Conservation (phyloP, 2,888 invertebrate genomes). For the Sylvicola fuscatus region DNA sequence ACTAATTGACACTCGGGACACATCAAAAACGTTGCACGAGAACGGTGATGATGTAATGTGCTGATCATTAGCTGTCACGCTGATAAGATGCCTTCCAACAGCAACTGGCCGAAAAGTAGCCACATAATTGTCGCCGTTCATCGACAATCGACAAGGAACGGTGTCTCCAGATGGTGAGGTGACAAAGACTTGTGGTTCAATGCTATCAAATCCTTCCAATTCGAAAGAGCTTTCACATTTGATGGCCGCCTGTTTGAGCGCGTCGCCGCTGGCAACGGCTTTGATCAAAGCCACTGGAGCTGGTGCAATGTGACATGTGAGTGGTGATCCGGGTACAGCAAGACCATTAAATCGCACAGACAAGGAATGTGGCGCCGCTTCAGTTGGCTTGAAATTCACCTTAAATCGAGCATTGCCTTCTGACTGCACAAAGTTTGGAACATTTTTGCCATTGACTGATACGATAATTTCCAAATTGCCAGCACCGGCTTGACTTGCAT, state of each 20-base stretch:
- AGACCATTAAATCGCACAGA: constrained; percentile 69
- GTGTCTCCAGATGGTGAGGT: constrained; percentile 69
- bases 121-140: constrained; percentile 46
- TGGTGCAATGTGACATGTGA: constrained; percentile 59
- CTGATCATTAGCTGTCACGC: constrained; percentile 62
- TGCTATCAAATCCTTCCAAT: constrained; percentile 32
- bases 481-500: constrained; percentile 62
- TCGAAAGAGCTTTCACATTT: constrained; percentile 33
- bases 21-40: constrained; percentile 86
- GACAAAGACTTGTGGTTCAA: constrained; percentile 49
- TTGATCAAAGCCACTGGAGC: constrained; percentile 35
- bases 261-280: constrained; percentile 26
- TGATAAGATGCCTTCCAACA: constrained; percentile 71
- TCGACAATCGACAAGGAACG: constrained; percentile 48
- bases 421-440: constrained; percentile 93
- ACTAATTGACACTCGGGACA: constrained; percentile 54
- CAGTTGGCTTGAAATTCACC: constrained; percentile 89
- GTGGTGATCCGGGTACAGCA: constrained; percentile 79
- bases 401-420: constrained; percentile 93
- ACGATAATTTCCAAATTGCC: constrained; percentile 96
- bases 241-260: constrained; percentile 23
- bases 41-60: constrained; percentile 83
- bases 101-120: constrained; percentile 66
- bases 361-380: constrained; percentile 75
- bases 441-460: constrained; percentile 87